These are phyloP conservation scores for Diarsia mendica DNA, from an alignment of 2,888 invertebrate species.

Conservation along the genomic window DNA sequence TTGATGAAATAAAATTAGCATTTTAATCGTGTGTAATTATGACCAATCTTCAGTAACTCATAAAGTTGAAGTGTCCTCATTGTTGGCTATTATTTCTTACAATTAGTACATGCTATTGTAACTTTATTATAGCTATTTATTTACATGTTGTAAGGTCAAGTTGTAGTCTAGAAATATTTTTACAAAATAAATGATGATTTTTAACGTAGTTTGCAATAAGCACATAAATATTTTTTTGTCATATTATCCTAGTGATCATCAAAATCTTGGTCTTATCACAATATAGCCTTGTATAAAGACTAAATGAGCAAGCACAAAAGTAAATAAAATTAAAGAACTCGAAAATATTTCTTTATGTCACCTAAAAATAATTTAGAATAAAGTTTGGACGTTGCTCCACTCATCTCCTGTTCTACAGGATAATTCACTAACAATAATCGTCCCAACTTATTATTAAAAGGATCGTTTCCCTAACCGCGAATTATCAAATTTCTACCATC, in stretches of 20 bases:
- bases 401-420: slow-evolving; percentile 72
- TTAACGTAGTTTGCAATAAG: no score
- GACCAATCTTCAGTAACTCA: slow-evolving; percentile 38
- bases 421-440: slow-evolving; percentile 83
- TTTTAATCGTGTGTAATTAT: slow-evolving; percentile 51
- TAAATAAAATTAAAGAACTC: not conserved
- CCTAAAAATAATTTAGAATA: not conserved
- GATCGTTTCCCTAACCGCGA: slow-evolving; percentile 88
- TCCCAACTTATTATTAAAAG: slow-evolving; percentile 88
- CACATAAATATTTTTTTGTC: no score
- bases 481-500: slow-evolving; percentile 89
- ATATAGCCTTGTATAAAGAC: no score
- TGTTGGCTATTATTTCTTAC: slow-evolving; percentile 44
- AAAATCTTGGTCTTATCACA: no score
- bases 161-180: not conserved
- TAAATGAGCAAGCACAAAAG: no score
- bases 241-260: no score
- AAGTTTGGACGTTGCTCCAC: slow-evolving; percentile 68
- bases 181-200: not conserved
- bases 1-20: slow-evolving; percentile 45
- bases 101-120: slow-evolving; percentile 42
- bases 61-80: slow-evolving; percentile 57
- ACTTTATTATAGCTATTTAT: slow-evolving; percentile 34
- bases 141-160: slow-evolving; percentile 28
- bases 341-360: no score